Percentiles rank a stretch among this genome's conserved stretches.
Conservation (phyloP, 1,140 invertebrate genomes). For the Cryptotermes secundus region DNA sequence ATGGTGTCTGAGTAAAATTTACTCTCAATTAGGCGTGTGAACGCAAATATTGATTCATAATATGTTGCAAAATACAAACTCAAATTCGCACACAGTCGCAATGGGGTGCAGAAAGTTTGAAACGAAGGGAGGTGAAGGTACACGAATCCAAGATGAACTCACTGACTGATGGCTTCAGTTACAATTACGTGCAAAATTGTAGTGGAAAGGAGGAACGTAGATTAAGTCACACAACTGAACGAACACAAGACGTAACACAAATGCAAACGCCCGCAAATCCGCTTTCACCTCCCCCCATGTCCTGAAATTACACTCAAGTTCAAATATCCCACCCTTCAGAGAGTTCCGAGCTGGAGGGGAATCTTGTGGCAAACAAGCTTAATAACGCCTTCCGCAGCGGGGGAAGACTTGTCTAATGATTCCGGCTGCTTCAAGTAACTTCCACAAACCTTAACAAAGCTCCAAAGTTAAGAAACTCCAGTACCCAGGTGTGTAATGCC, state of each 20-base stretch:
- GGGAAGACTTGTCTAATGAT: not conserved
- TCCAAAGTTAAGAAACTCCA: not conserved
- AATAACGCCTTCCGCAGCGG: not conserved
- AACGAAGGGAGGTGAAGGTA: not conserved
- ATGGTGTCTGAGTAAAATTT: too few relatives aligned
- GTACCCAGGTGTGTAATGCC: too few relatives aligned
- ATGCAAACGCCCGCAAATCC: not conserved
- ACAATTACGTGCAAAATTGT: not conserved
- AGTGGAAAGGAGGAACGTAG: not conserved
- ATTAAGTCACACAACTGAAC: not conserved
- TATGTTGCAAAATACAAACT: too few relatives aligned
- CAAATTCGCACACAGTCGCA: not conserved
- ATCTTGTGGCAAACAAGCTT: not conserved
- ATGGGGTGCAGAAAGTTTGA: not conserved
- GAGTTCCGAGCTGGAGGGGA: not conserved
- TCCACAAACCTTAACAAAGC: not conserved
- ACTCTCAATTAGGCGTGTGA: too few relatives aligned
- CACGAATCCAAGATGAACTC: not conserved
- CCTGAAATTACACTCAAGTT: not conserved
- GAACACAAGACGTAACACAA: not conserved
- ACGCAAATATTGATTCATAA: too few relatives aligned
- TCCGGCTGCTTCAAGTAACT: too few relatives aligned
- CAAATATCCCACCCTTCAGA: not conserved
- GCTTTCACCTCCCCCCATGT: not conserved
- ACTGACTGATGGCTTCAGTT: not conserved